phyloP scores from a whole-genome alignment of 2,797 vertebrate species.

The Zenarchopterus dispar region DNA sequence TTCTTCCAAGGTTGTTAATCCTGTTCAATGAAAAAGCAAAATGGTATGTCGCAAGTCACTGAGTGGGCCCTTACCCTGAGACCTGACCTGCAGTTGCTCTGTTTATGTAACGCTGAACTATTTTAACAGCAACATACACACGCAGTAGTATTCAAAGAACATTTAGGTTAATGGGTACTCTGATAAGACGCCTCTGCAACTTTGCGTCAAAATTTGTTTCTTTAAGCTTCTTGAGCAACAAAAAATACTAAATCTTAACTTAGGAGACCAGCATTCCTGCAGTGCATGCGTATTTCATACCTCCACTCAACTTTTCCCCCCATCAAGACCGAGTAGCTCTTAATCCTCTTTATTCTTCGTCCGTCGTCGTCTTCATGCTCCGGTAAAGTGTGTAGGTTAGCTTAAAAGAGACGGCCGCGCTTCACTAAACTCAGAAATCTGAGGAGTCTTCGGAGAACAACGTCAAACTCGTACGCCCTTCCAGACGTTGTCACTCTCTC shows the following conservation, averaged over 20 bases:
- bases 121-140: slow-evolving; percentile 51
- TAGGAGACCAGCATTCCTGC: slow-evolving; percentile 61
- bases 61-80: slow-evolving; percentile 57
- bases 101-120: slow-evolving; percentile 70
- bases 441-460: slow-evolving; percentile 53
- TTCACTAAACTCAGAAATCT: slow-evolving; percentile 47
- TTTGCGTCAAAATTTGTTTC: slow-evolving; percentile 8
- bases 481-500: slow-evolving; percentile 55
- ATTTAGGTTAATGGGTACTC: neutral
- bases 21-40: slow-evolving; percentile 75
- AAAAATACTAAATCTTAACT: slow-evolving; percentile 23
- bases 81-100: slow-evolving; percentile 64
- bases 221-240: slow-evolving; percentile 7
- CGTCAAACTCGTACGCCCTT: slow-evolving; percentile 76
- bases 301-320: slow-evolving; percentile 82
- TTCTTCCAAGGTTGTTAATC: slow-evolving; percentile 72
- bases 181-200: neutral
- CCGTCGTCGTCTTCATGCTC: slow-evolving; percentile 62
- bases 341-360: slow-evolving; percentile 64
- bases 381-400: slow-evolving; percentile 41
- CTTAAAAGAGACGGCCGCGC: slow-evolving; percentile 17
- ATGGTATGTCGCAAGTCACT: slow-evolving; percentile 71
- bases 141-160: slow-evolving; percentile 11
- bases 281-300: slow-evolving; percentile 75
- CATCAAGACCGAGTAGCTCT: slow-evolving; percentile 68